Evolutionary conservation across 1,140 invertebrate species (phyloP).

Genomic region (Dreissena polymorpha): DNA sequence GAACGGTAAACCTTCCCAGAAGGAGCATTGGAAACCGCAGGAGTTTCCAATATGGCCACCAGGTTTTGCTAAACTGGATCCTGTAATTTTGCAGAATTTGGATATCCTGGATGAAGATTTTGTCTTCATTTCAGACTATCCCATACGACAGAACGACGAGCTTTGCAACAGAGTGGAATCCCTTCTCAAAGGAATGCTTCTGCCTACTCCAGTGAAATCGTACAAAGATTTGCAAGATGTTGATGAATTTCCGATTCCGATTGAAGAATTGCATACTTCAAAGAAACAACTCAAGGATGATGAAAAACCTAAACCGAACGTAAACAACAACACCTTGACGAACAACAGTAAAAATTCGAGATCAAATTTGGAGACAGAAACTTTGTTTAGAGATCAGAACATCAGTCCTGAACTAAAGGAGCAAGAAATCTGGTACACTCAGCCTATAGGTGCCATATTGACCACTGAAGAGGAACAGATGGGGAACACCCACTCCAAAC

Average conservation of each 20-base stretch:
- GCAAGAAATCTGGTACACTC: constrained; percentile 69
- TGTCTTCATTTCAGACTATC: constrained; percentile 26
- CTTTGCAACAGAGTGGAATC: constrained; percentile 65
- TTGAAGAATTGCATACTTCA: constrained; percentile 7
- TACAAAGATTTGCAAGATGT: constrained; percentile 55
- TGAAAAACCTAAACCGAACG: too few relatives aligned
- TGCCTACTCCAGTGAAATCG: constrained; percentile 52
- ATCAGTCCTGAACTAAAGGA: constrained; percentile 68
- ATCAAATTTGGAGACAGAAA: background rate
- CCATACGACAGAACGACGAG: constrained; percentile 50
- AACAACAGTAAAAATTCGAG: too few relatives aligned
- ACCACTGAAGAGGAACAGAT: constrained; percentile 47
- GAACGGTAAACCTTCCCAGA: constrained; percentile 14
- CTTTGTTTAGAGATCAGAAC: constrained; percentile 46
- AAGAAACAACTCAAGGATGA: background rate
- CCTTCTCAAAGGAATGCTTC: constrained; percentile 65
- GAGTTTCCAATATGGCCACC: constrained; percentile 59
- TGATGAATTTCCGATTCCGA: constrained; percentile 9
- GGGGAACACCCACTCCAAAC: constrained; percentile 41
- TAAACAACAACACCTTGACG: too few relatives aligned
- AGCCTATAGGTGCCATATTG: constrained; percentile 64
- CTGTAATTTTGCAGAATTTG: constrained; percentile 16
- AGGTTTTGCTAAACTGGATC: constrained; percentile 41
- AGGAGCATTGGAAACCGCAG: constrained; percentile 6
- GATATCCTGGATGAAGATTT: constrained; percentile 5